Evolutionary conservation across 2,888 invertebrate genomes (phyloP), one percentile per base, ranked within the genome.

Genomic region (Metallyticus violacea): DNA sequence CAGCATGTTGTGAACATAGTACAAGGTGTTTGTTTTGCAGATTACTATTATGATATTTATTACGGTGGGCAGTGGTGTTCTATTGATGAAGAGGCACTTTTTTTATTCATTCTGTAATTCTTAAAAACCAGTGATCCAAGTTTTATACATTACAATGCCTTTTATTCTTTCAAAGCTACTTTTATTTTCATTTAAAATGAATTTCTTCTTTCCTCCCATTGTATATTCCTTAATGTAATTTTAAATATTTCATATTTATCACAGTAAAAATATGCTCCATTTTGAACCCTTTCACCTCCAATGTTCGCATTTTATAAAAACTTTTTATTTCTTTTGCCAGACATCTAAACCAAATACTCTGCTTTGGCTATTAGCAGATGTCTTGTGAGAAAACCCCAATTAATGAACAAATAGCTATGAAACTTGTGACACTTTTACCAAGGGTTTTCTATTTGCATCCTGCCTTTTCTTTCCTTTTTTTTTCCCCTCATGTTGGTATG

Each of bases 21-120:
- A 62, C 15, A 62, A n/a, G 40, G 40, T 62, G 15, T 62, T 15
- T 62, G 40, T 62, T 62, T 62, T 40, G 40, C 9, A 62, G 9
- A 40, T 40, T 40, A 40, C 6, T 40, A 7, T 40, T 40, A 62
- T 62, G 40, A 62, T 62, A 62, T 62, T 62, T 22, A 62, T n/a
- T n/a, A n/a, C n/a, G 22, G 40, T 15, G 40, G 82, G 82, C 82
- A 82, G 82, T 82, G 82, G 82, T 82, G 82, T 82, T 82, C 22
- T 27, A 82, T 76, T 62, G n/a, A 26, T 82, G 76, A 82, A 26
- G 82, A 82, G 82, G 82, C 82, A 82, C 82, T 82, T 82, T 25
- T 80, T 80, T 27, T 80, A 28, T 15, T 40, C 40, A 40, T 62
- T 62, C 40, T 22, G 22, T 22, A 15, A 62, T 62, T 62, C 40